Conservation (phyloP, 2,888 invertebrate species). For the Sialis lutaria region DNA sequence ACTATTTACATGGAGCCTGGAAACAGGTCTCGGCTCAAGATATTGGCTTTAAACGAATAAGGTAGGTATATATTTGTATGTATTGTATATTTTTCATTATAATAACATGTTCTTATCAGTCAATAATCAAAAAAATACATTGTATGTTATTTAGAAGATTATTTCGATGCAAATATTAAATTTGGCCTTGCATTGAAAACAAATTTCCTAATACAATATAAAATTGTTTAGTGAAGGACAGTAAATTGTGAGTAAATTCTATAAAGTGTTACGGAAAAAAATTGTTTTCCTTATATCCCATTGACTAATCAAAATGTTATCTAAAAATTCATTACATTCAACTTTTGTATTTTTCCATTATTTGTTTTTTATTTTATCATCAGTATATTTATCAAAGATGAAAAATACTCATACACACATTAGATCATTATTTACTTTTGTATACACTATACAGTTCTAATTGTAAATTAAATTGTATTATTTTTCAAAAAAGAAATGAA, state of each 20-base stretch:
- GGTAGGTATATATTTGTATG: conserved; percentile 33
- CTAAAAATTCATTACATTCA: too few species aligned
- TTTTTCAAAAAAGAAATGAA: too few species aligned
- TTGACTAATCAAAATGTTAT: too few species aligned
- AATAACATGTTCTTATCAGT: background rate
- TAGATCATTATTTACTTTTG: too few species aligned
- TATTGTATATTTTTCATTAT: background rate
- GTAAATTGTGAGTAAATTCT: background rate
- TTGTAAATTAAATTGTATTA: too few species aligned
- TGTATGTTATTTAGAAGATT: background rate
- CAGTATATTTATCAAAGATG: too few species aligned
- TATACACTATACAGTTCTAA: too few species aligned
- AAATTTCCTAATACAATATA: background rate
- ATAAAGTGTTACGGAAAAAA: too few species aligned
- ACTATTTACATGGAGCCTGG: conserved; percentile 83
- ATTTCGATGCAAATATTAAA: background rate
- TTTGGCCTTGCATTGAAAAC: background rate
- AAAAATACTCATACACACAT: too few species aligned
- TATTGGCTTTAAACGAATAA: conserved; percentile 66
- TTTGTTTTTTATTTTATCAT: too few species aligned
- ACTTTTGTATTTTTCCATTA: too few species aligned
- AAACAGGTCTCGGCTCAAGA: conserved; percentile 62
- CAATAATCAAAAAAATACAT: background rate
- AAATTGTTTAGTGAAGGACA: background rate
- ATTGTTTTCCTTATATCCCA: too few species aligned